Conservation (phyloP, 2,888 invertebrate species). For the Cryptosula pallasiana region DNA sequence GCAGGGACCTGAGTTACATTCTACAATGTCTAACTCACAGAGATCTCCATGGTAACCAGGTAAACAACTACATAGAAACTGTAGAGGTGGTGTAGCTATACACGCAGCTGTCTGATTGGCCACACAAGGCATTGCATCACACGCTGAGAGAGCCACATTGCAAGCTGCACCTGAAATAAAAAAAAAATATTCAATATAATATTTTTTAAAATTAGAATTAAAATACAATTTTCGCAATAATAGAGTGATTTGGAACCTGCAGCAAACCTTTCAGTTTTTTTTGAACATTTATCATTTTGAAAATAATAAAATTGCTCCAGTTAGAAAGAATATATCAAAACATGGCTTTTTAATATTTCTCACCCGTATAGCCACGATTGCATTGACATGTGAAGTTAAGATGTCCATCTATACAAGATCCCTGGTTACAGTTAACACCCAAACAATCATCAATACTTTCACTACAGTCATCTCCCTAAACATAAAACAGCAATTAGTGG, state of each 20-base stretch:
- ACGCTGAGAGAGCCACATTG: background rate
- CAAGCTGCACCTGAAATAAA: background rate
- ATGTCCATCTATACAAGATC: conserved; percentile 3
- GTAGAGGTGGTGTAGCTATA: conserved; percentile 8
- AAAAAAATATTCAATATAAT: too few relatives aligned
- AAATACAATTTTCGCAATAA: too few relatives aligned
- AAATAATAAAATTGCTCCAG: too few relatives aligned
- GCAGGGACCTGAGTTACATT: background rate
- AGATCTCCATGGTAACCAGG: background rate
- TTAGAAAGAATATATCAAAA: too few relatives aligned
- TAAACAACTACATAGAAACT: background rate
- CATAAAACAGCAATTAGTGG: too few relatives aligned
- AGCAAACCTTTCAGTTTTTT: too few relatives aligned
- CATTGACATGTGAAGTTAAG: background rate
- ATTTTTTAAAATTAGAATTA: too few relatives aligned
- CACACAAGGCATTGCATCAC: background rate
- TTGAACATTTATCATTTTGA: too few relatives aligned
- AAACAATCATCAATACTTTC: background rate
- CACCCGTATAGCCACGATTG: background rate
- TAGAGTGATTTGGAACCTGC: too few relatives aligned
- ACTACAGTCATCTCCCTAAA: conserved; percentile 2
- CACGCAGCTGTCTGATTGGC: background rate
- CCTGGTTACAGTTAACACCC: conserved; percentile 13
- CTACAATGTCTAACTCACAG: background rate
- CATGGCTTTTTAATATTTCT: too few relatives aligned